A percentile compares a stretch with the other conserved stretches of the same genome.
phyloP scores from a whole-genome alignment of 2,113 vertebrate genomes.

The Felis catus region F.catus_Fca126_mat1.0 CM031414.1:22118001-22118500 shows the following conservation, averaged over 20 bases:
- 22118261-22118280: neutral
- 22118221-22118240: neutral
- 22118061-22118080: conserved; percentile 63
- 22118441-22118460: too few species aligned
- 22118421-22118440: too few species aligned
- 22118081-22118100: conserved; percentile 57
- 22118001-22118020: conserved; percentile 61
- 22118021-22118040: conserved; percentile 68
- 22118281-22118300: neutral
- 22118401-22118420: too few species aligned
- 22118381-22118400: too few species aligned
- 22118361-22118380: neutral
- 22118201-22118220: neutral
- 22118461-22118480: too few species aligned
- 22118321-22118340: neutral
- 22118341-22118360: neutral
- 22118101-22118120: conserved; percentile 34
- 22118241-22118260: conserved; percentile 8
- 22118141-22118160: conserved; percentile 15
- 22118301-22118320: neutral
- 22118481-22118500: too few species aligned
- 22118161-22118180: conserved; percentile 14
- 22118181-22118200: conserved; percentile 49
- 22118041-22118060: neutral
- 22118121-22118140: neutral